Evolutionary conservation across 2,113 vertebrate species (phyloP).

Genomic region (Leptodactylus fuscus): DNA sequence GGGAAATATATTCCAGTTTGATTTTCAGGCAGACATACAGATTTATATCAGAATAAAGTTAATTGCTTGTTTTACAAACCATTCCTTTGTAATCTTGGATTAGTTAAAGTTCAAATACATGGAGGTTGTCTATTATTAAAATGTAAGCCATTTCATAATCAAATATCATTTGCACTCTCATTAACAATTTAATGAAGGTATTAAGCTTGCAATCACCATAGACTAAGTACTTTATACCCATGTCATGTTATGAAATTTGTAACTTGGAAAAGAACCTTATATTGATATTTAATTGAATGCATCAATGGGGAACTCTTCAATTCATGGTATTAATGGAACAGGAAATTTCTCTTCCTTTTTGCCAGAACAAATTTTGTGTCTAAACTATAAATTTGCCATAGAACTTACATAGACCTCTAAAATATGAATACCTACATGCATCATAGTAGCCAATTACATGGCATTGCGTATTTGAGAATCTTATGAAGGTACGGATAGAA

Average conservation of each 20-base stretch:
- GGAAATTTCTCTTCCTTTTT: conserved; percentile 32
- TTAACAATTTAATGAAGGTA: conserved; percentile 66
- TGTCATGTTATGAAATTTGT: conserved; percentile 50
- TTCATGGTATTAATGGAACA: conserved; percentile 59
- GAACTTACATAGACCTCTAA: not conserved
- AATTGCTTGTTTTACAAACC: conserved; percentile 66
- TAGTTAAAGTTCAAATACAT: conserved; percentile 59
- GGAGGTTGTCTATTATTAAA: conserved; percentile 54
- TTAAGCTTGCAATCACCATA: conserved; percentile 60
- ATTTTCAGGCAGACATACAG: conserved; percentile 60
- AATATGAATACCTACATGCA: not conserved
- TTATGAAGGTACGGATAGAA: too few relatives aligned
- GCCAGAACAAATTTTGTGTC: not conserved
- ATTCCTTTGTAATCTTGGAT: conserved; percentile 60
- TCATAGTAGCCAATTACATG: not conserved
- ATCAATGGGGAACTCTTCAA: conserved; percentile 58
- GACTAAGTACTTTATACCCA: conserved; percentile 58
- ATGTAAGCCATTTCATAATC: conserved; percentile 59
- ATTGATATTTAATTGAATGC: conserved; percentile 61
- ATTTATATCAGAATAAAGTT: conserved; percentile 56
- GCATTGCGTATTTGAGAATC: not conserved
- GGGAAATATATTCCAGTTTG: not conserved
- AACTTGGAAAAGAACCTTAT: conserved; percentile 59
- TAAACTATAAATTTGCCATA: not conserved
- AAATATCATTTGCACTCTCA: conserved; percentile 63